Evolutionary conservation across 1,140 invertebrate genomes (phyloP), one percentile per base, ranked within the genome.

Genomic region (Pogonus chalceus): DNA sequence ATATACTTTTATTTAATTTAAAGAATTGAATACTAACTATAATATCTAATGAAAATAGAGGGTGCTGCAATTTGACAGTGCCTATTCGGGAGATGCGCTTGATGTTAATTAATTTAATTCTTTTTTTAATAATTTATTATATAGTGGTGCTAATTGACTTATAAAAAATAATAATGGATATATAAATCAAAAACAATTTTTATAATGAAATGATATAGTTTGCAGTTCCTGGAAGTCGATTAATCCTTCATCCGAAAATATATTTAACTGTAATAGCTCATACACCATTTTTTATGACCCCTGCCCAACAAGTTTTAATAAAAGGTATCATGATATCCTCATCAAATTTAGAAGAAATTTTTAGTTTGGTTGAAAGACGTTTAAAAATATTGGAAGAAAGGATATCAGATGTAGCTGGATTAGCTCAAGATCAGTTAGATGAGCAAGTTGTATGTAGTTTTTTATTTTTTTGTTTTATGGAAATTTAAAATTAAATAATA

Each of bases 231-330:
- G 86, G 87, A 20, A 85, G 80, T 64, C 67, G 70, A 39, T 60
- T 79, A 37, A 53, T 79, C 46, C 84, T 87, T 70, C 70, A 77
- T 57, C 87, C 88, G 49, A 77, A 84, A 60, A 77, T 92, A 54
- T 88, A 83, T 70, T 73, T 88, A 16, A 88, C 87, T 60, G 80
- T 90, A 58, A 84, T 90, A 69, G 85, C 83, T 12, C 85, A 90
- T 68, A 87, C 84, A 20, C 85, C 88, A 52, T 87, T 88, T 70
- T 80, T 87, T 58, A 79, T 78, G 46, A 83, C 75, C 58, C 79
- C 79, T 24, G 79, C 79, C 24, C 83, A 88, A 68, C 84, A 87
- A 76, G 84, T 88, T 21, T 68, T 89, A 57, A 75, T 87, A 24
- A 85, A 89, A 74, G 86, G 87, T 52, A 82, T 85, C 69, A 67